Conservation (phyloP, 2,797 vertebrate species). For the Macropus fuliginosus region DNA sequence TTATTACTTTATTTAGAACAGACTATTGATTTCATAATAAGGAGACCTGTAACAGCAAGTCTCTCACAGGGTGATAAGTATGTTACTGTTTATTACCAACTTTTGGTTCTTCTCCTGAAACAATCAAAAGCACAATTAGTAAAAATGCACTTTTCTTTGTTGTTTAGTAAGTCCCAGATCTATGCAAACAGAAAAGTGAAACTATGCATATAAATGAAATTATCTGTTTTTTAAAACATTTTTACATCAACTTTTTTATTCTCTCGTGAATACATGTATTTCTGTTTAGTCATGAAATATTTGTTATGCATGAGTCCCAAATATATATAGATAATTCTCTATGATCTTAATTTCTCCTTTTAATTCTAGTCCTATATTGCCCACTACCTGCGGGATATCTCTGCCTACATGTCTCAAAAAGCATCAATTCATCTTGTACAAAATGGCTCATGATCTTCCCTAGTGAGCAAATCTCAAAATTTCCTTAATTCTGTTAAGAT, state of each 20-base stretch:
- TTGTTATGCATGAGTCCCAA: neutral
- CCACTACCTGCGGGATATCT: neutral
- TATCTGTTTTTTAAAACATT: neutral
- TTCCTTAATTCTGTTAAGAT: neutral
- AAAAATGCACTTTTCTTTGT: neutral
- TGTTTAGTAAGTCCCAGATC: neutral
- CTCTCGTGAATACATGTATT: neutral
- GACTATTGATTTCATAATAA: slow-evolving; percentile 51
- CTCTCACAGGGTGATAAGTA: neutral
- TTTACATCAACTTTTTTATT: neutral
- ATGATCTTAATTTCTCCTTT: neutral
- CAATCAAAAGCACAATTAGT: slow-evolving; percentile 14
- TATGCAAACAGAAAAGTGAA: neutral
- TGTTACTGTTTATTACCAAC: slow-evolving; percentile 30
- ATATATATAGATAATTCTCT: neutral
- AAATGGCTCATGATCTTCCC: neutral
- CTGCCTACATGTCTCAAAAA: neutral
- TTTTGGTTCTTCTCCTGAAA: slow-evolving; percentile 42
- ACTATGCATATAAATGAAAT: neutral
- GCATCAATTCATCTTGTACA: neutral
- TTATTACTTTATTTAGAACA: slow-evolving; percentile 34
- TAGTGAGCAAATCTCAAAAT: neutral
- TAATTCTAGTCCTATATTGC: neutral
- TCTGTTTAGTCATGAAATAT: neutral
- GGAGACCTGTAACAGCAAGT: neutral